Percentiles rank a stretch among this genome's conserved stretches.
Conservation (phyloP, 2,888 invertebrate species). For the Oligia strigilis region DNA sequence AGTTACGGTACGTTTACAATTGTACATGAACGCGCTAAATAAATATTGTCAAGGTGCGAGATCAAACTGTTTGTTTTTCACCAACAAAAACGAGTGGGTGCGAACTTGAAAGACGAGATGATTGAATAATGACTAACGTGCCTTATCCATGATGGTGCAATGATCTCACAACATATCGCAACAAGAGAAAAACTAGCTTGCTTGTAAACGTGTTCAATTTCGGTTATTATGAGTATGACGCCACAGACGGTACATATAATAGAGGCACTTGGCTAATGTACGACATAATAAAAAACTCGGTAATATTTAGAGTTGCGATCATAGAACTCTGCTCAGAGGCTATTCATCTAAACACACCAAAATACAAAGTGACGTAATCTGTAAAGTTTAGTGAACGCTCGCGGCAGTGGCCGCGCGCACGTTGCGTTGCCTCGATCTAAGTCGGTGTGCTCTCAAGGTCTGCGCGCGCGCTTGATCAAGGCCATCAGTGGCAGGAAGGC, state of each 20-base stretch:
- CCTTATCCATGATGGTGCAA: constrained; percentile 78
- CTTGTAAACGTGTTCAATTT: constrained; percentile 60
- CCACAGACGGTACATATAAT: constrained; percentile 53
- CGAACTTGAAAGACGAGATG: constrained; percentile 71
- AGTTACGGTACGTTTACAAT: constrained; percentile 46
- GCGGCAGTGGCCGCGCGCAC: constrained; percentile 75
- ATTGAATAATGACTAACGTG: constrained; percentile 76
- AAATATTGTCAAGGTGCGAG: constrained; percentile 70
- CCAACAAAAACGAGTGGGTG: constrained; percentile 72
- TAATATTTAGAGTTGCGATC: constrained; percentile 77
- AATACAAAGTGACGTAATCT: constrained; percentile 86
- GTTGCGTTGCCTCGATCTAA: constrained; percentile 76
- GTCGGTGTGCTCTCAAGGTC: constrained; percentile 83
- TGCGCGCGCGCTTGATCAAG: constrained; percentile 82
- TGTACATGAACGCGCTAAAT: constrained; percentile 61
- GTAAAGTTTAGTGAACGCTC: constrained; percentile 89
- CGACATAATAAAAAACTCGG: constrained; percentile 65
- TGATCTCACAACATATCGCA: constrained; percentile 71
- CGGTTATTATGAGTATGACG: constrained; percentile 54
- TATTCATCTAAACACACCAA: constrained; percentile 82
- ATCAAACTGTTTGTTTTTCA: constrained; percentile 74
- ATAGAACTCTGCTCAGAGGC: constrained; percentile 80
- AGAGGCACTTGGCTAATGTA: constrained; percentile 59
- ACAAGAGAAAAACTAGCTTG: constrained; percentile 49
- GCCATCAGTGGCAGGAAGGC: constrained; percentile 80